Base-by-base conservation (phyloP, 2,888 invertebrate species). In the Leistus spinibarbis region DNA sequence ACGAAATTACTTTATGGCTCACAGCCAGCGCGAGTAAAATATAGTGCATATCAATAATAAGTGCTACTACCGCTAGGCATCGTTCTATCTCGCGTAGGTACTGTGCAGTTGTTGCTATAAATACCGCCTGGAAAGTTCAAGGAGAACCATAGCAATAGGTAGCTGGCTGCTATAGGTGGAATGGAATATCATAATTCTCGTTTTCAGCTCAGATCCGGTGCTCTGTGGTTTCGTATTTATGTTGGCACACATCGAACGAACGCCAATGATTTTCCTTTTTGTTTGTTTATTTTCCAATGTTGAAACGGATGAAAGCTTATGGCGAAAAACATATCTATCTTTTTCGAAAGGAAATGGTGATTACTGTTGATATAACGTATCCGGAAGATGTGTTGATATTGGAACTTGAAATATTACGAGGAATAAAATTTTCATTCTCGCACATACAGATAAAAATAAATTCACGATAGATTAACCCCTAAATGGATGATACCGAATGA, bases 1-100 rank as follows among this genome's bases (percentile, higher is more conserved):
- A 69, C 69, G 27, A 69, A 69, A 69, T 69, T 69, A 60, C 69
- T 69, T 69, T 64, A 64, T 71, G 71, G 71, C 64, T 64, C 63
- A 54, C 54, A 63, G 71, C 71, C 71, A 71, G 54, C 24, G 24
- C 54, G 60, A 20, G 17, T 60, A 60, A 60, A 60, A 60, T 60
- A 60, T 22, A 60, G 60, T 60, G 60, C 60, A 60, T 60, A 60
- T 60, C 60, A 60, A 60, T 60, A 60, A 60, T 60, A 16, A 60
- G 22, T 22, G 60, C 60, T 60, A 60, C 20, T 20, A 19, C 60
- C 22, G 60, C 60, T 60, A 60, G 20, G 13, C 54, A 54, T 54
- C 54, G 54, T 5, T 54, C 20, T 16, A 60, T 60, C 60, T 10
- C 60, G 22, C 19, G 19, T n/a, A n/a, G n/a, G n/a, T 60, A 22